Conservation (phyloP, 2,888 invertebrate genomes). For the Geotrupes spiniger region DNA sequence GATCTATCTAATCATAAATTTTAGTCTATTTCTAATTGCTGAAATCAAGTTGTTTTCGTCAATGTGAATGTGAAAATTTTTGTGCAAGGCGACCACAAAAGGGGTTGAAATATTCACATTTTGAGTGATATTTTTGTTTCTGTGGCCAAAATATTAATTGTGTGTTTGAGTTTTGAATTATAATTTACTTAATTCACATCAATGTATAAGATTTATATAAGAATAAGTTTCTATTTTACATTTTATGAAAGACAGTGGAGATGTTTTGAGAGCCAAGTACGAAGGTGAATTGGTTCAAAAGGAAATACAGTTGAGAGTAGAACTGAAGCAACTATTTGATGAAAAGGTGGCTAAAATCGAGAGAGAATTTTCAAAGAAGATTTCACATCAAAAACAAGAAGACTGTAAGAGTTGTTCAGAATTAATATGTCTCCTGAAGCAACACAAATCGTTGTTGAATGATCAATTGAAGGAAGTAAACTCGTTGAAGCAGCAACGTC, state of each 20-base stretch:
- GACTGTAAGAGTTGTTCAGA: slow-evolving; percentile 17
- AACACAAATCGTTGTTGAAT: slow-evolving; percentile 9
- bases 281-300: slow-evolving; percentile 30
- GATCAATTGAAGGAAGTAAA: slow-evolving; percentile 15
- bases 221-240: not conserved
- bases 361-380: slow-evolving; percentile 11
- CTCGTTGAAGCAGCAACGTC: slow-evolving; percentile 18
- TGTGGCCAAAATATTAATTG: too few species aligned
- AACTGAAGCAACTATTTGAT: slow-evolving; percentile 30
- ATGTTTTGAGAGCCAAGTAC: slow-evolving; percentile 27
- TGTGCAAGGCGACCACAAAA: too few species aligned
- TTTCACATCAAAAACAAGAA: slow-evolving; percentile 5
- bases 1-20: too few species aligned
- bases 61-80: too few species aligned
- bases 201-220: not conserved
- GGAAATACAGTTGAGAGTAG: slow-evolving; percentile 28
- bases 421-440: slow-evolving; percentile 9
- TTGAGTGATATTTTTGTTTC: too few species aligned
- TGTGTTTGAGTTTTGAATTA: not conserved
- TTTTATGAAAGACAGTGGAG: slow-evolving; percentile 15
- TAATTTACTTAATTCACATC: not conserved
- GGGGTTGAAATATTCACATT: too few species aligned
- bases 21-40: too few species aligned
- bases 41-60: too few species aligned
- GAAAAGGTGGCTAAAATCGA: slow-evolving; percentile 20